Evolutionary conservation across 2,113 vertebrate species (phyloP), one percentile per base, ranked within the genome.

Genomic region (Xiphophorus couchianus): DNA sequence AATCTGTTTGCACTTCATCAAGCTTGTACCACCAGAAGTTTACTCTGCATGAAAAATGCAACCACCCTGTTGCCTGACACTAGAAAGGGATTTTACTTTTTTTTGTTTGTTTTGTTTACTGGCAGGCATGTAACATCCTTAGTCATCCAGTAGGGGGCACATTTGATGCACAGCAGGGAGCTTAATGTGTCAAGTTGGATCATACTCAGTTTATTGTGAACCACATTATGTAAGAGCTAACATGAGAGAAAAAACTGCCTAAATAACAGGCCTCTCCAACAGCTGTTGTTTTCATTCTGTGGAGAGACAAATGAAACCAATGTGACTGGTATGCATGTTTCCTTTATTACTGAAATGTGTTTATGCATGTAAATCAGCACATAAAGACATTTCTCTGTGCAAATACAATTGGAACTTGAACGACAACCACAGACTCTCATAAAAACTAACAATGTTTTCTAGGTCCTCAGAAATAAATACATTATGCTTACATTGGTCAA

Each of bases 311-410:
- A 69, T 12, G 22, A 58, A 27, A 63, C 17, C 22, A 31, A 25
- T 22, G 31, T 25, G 14, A 19, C 28, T 29, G 62, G 28, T 79
- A 77, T 80, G 66, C 81, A 73, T 61, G 80, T 91, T 88, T 84
- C 80, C 88, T 94, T 82, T 83, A 93, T 94, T 94, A 91, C 80
- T 25, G 37, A 92, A 93, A 91, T 78, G 80, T 91, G 80, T 92
- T 93, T 92, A 93, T 92, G 80, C 90, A 82, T 93, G 94, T 85
- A 94, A 92, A 96, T 95, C 71, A 92, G 78, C 5, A 60, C 84
- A 83, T 74, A 84, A 68, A 78, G 81, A 91, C 86, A 90, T 88
- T 83, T 91, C 81, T 87, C 94, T 96, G 94, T 96, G 93, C 93
- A 93, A 91, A 93, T 91, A 93, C 90, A 86, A 70, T 91, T 87